These are phyloP conservation scores for Oxyura jamaicensis DNA, from an alignment of 2,113 vertebrate species.

Conservation along the genomic window DNA sequence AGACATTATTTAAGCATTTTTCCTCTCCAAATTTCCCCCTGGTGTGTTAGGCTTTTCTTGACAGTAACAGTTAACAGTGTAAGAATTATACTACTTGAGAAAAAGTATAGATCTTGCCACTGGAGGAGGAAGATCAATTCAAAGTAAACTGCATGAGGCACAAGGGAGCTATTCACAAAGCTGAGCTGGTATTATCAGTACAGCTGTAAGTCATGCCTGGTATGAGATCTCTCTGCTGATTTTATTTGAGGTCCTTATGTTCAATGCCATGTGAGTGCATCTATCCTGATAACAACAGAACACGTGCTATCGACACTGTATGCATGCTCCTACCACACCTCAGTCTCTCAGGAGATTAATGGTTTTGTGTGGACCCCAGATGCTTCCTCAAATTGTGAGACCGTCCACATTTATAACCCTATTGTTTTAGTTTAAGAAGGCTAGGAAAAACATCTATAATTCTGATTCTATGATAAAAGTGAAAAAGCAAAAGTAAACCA, in stretches of 20 bases:
- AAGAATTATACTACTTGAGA: background rate
- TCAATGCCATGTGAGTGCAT: background rate
- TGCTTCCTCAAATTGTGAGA: background rate
- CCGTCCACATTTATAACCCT: background rate
- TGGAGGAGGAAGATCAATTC: background rate
- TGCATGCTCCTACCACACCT: background rate
- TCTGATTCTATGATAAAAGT: background rate
- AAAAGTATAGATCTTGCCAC: background rate
- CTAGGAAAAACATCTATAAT: background rate
- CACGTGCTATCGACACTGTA: fast-evolving
- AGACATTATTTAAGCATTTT: background rate
- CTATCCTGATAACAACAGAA: background rate
- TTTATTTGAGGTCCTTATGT: background rate
- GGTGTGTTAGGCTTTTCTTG: background rate
- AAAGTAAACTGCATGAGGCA: background rate
- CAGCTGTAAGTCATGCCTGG: background rate
- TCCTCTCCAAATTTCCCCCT: background rate
- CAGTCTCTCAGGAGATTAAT: background rate
- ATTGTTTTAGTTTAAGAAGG: background rate
- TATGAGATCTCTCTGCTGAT: background rate
- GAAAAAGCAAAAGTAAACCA: background rate
- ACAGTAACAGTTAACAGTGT: background rate
- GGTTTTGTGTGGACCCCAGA: background rate
- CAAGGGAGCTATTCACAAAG: background rate
- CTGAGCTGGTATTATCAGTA: background rate